Evolutionary conservation across 2,888 invertebrate genomes (phyloP), one percentile per base, ranked within the genome.

Genomic region (Himalopsyche tibetana): DNA sequence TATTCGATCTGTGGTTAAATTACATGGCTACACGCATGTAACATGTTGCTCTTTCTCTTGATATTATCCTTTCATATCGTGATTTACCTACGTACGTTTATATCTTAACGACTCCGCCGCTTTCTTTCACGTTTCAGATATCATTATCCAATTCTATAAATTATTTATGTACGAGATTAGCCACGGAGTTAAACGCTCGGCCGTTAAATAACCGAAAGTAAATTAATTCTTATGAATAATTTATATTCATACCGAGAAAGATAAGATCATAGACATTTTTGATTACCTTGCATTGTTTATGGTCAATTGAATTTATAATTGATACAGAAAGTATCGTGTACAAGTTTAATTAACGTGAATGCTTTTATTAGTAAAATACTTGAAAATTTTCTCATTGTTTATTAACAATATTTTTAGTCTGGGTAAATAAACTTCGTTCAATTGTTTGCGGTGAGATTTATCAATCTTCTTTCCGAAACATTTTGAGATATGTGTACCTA

Each of bases 121-220:
- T 74, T 74, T 74, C 74, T 74, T 74, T 74, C 74, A 74, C 74
- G 74, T 74, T 74, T 74, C 74, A 74, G 74, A 74, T 74, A 74
- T 74, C 28, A 74, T 74, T 74, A 74, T 74, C 38, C 74, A 74
- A 74, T 74, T 74, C 74, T 36, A 19, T 36, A 12, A 38, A 15
- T 74, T 74, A 74, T 74, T 74, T 74, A 38, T 74, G 74, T 74
- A 74, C 36, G 74, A 74, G 74, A 74, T 74, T 74, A 38, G 38
- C 38, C 36, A 36, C 74, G 74, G 12, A 74, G 74, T 11, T 74
- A 74, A 74, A 74, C 36, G 28, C 74, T 36, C 36, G 74, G 74
- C 74, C 74, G 36, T 74, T 28, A 15, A 74, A 36, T 74, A 74
- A 74, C 74, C 36, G 74, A 74, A 74, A 74, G 74, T 74, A 36